Evolutionary conservation across 2,888 invertebrate species (phyloP).

Genomic region (Epinotia nisella): DNA sequence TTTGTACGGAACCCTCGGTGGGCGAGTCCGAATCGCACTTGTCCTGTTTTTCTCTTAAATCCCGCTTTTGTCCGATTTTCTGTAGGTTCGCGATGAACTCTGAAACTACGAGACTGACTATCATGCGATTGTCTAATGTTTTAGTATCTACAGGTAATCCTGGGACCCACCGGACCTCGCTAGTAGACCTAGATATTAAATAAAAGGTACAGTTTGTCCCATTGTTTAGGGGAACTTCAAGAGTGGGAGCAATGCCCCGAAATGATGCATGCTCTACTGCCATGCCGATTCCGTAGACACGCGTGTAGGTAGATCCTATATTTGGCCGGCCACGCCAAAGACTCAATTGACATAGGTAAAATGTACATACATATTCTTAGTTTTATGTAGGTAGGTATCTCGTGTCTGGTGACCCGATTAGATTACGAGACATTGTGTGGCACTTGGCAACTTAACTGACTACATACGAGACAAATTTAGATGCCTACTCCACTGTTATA

Average conservation of each 20-base stretch:
- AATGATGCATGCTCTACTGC: not conserved
- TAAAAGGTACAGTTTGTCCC: too few species aligned
- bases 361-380: slow-evolving; percentile 21
- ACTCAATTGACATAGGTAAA: slow-evolving; percentile 24
- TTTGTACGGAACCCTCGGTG: too few species aligned
- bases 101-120: too few species aligned
- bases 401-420: slow-evolving; percentile 68
- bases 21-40: too few species aligned
- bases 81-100: not conserved
- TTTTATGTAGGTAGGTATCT: slow-evolving; percentile 50
- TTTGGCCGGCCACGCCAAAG: not conserved
- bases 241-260: not conserved
- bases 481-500: slow-evolving; percentile 43
- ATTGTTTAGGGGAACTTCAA: not conserved
- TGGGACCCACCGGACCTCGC: too few species aligned
- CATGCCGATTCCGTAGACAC: not conserved
- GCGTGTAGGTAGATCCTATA: not conserved
- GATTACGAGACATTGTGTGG: slow-evolving; percentile 73
- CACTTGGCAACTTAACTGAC: slow-evolving; percentile 68
- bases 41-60: too few species aligned
- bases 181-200: too few species aligned
- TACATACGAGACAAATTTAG: slow-evolving; percentile 55
- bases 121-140: too few species aligned
- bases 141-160: too few species aligned
- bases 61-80: not conserved